phyloP scores from a whole-genome alignment of 1,140 invertebrate species.

The Dendroctonus ponderosae region DNA sequence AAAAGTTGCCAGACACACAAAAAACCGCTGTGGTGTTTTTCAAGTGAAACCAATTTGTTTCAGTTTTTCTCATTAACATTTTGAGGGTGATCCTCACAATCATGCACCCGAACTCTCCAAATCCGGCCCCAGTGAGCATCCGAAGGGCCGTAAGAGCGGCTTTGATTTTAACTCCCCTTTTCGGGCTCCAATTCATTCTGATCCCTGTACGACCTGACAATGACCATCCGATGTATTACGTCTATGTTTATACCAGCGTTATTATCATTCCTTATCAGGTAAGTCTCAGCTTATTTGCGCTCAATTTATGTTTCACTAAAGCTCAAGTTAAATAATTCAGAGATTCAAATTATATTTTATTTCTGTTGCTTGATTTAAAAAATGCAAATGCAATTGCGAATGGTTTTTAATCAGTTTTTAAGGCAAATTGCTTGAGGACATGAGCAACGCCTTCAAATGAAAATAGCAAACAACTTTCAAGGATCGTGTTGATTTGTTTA shows the following conservation, averaged over 20 bases:
- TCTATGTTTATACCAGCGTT: constrained; percentile 77
- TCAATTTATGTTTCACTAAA: too few relatives aligned
- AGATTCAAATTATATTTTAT: too few relatives aligned
- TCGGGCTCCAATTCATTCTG: constrained; percentile 79
- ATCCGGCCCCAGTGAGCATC: constrained; percentile 54
- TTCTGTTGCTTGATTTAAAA: too few relatives aligned
- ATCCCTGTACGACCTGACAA: constrained; percentile 74
- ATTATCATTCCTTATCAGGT: constrained; percentile 82
- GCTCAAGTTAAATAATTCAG: too few relatives aligned
- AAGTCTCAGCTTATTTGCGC: constrained; percentile 34
- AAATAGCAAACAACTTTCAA: too few relatives aligned
- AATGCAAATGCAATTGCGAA: too few relatives aligned
- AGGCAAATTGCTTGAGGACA: too few relatives aligned
- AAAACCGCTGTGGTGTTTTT: background rate
- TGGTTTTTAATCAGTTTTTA: too few relatives aligned
- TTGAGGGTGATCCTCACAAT: constrained; percentile 80
- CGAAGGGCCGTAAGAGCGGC: constrained; percentile 65
- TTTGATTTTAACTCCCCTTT: constrained; percentile 73
- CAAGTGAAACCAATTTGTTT: constrained; percentile 53
- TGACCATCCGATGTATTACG: constrained; percentile 60
- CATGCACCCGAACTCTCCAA: constrained; percentile 65
- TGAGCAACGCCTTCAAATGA: too few relatives aligned
- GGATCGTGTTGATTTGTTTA: too few relatives aligned
- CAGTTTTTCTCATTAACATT: constrained; percentile 83
- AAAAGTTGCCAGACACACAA: background rate